A percentile compares a stretch with the other conserved stretches of the same genome.
Conservation (phyloP, 2,797 vertebrate genomes). For the Girardinus metallicus region DNA sequence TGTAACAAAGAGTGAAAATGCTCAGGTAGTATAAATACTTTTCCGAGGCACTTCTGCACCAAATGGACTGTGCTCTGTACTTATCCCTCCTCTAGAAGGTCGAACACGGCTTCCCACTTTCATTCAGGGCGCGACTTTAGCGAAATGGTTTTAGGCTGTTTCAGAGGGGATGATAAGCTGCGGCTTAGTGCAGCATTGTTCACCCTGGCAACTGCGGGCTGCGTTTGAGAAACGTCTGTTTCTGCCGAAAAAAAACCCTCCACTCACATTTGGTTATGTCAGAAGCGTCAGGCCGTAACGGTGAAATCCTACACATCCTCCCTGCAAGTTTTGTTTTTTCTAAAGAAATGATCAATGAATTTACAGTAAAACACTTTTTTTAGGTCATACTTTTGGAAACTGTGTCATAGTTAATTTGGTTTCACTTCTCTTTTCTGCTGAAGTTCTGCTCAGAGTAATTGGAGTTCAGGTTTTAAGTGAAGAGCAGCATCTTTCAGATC, state of each 20-base stretch:
- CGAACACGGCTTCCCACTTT: slow-evolving; percentile 38
- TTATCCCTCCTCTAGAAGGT: slow-evolving; percentile 26
- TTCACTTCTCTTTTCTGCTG: slow-evolving; percentile 22
- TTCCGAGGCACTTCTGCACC: not conserved
- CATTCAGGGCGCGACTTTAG: slow-evolving; percentile 44
- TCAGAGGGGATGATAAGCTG: slow-evolving; percentile 49
- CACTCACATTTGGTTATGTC: slow-evolving; percentile 37
- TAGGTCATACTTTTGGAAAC: slow-evolving; percentile 9
- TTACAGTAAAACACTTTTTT: slow-evolving; percentile 4
- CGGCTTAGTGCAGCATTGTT: slow-evolving; percentile 40
- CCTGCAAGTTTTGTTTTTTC: not conserved
- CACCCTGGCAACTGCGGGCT: slow-evolving; percentile 55
- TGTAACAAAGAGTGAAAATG: not conserved
- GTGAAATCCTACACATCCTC: slow-evolving; percentile 30
- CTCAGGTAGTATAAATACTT: not conserved
- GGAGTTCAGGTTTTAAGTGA: slow-evolving; percentile 22
- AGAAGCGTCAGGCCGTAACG: slow-evolving; percentile 35
- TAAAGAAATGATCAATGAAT: slow-evolving; percentile 1
- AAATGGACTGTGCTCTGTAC: not conserved
- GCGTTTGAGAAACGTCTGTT: slow-evolving; percentile 58
- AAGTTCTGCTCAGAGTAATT: not conserved
- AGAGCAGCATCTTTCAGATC: slow-evolving; percentile 40
- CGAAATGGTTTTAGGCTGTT: slow-evolving; percentile 47
- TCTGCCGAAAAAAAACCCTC: slow-evolving; percentile 44
- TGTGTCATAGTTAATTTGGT: slow-evolving; percentile 6